Evolutionary conservation across 2,888 invertebrate species (phyloP).

Genomic region (Drosophila acutilabella): DNA sequence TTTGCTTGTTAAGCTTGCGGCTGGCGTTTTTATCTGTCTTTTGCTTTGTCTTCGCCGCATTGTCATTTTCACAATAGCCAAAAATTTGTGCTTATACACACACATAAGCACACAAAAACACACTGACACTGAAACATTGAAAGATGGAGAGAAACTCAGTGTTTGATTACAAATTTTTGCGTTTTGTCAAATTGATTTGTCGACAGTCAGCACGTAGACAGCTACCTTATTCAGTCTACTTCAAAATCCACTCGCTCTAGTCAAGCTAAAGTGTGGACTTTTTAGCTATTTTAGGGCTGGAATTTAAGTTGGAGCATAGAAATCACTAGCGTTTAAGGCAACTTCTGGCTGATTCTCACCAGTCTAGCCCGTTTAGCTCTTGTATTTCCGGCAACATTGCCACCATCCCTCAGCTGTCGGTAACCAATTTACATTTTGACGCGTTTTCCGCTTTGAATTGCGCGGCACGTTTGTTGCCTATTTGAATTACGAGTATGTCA

Average conservation of each 20-base stretch:
- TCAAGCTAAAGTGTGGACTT: too few relatives aligned
- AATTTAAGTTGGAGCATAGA: too few relatives aligned
- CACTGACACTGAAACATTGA: conserved; percentile 1
- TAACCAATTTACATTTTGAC: conserved; percentile 71
- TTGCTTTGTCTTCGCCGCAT: conserved; percentile 59
- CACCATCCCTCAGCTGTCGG: neutral
- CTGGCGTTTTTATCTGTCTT: conserved; percentile 73
- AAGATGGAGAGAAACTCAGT: conserved; percentile 2
- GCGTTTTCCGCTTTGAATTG: conserved; percentile 67
- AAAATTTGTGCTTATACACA: conserved; percentile 47
- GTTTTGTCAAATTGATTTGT: conserved; percentile 73
- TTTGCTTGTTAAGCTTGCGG: conserved; percentile 64
- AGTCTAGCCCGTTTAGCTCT: too few relatives aligned
- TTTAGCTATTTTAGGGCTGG: too few relatives aligned
- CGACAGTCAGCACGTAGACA: conserved; percentile 54
- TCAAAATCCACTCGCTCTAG: neutral
- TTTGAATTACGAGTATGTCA: conserved; percentile 74
- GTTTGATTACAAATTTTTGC: conserved; percentile 65
- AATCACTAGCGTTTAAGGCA: too few relatives aligned
- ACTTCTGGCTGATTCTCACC: too few relatives aligned
- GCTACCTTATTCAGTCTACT: neutral
- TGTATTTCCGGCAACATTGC: too few relatives aligned
- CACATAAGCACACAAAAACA: neutral
- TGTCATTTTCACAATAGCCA: conserved; percentile 69
- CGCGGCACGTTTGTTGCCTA: conserved; percentile 73